These are phyloP conservation scores for Tipula vernalis DNA, from an alignment of 2,888 invertebrate genomes.

Conservation along the genomic window DNA sequence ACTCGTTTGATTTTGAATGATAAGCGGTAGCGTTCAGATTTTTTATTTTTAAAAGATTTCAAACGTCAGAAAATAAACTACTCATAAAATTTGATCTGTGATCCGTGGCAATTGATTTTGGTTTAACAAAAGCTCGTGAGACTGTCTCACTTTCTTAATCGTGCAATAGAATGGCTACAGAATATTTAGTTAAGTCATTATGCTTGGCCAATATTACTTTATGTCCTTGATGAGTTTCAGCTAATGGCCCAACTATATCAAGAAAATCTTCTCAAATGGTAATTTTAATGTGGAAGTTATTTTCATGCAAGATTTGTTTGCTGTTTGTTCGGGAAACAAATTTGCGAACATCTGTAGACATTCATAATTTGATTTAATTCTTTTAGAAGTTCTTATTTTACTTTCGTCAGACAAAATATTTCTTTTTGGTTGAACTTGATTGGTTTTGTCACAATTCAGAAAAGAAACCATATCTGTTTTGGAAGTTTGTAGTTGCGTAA, in stretches of 20 bases:
- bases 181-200: conserved; percentile 26
- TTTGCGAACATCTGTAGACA: not conserved
- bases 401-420: not conserved
- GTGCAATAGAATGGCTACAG: conserved; percentile 22
- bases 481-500: no score
- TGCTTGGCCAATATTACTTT: conserved; percentile 21
- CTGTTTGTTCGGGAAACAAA: no score
- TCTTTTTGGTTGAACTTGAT: not conserved
- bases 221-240: not conserved
- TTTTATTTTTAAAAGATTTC: no score
- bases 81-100: not conserved
- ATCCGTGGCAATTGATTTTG: not conserved
- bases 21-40: no score
- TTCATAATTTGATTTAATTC: not conserved
- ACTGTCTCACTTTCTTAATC: conserved; percentile 24
- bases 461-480: no score
- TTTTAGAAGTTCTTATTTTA: not conserved
- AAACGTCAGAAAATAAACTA: no score
- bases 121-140: conserved; percentile 17
- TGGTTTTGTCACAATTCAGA: no score
- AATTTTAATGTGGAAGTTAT: no score
- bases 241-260: not conserved
- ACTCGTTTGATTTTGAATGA: no score
- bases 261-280: not conserved
- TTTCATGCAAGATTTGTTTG: no score